These are phyloP conservation scores for Heliopora coerulea DNA, from an alignment of 92 coral and sea anemone species.

Conservation along the genomic window DNA sequence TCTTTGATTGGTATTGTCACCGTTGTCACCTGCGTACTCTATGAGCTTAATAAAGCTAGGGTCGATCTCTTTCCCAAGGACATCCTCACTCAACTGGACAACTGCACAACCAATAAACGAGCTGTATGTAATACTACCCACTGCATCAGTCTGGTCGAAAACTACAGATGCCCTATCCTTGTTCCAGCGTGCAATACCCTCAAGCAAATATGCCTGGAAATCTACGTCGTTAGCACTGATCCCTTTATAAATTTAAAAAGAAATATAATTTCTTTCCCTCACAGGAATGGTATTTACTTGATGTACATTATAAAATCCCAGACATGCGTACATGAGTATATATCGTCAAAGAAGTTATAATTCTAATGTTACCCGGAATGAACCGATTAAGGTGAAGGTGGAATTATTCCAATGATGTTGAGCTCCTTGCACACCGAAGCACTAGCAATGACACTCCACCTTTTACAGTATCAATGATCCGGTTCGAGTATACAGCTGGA, in stretches of 20 bases:
- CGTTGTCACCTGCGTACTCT: too few relatives aligned
- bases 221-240: slow-evolving; percentile 24
- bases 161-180: slow-evolving; percentile 38
- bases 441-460: slow-evolving; percentile 35
- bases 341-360: too few relatives aligned
- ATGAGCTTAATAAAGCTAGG: too few relatives aligned
- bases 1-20: too few relatives aligned
- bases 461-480: slow-evolving; percentile 22
- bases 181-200: slow-evolving; percentile 31
- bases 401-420: slow-evolving; percentile 39
- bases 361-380: slow-evolving; percentile 22
- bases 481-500: slow-evolving; percentile 31
- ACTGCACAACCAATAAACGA: too few relatives aligned
- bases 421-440: slow-evolving; percentile 34
- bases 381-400: slow-evolving; percentile 32
- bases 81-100: too few relatives aligned
- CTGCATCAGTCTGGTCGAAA: too few relatives aligned
- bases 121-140: too few relatives aligned
- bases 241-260: not conserved
- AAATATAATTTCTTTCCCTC: not conserved
- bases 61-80: too few relatives aligned
- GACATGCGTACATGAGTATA: too few relatives aligned
- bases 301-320: too few relatives aligned
- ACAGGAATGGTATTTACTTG: too few relatives aligned
- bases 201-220: slow-evolving; percentile 32